Evolutionary conservation across 2,113 vertebrate genomes (phyloP), one percentile per base, ranked within the genome.

Genomic region (Alosa alosa): DNA sequence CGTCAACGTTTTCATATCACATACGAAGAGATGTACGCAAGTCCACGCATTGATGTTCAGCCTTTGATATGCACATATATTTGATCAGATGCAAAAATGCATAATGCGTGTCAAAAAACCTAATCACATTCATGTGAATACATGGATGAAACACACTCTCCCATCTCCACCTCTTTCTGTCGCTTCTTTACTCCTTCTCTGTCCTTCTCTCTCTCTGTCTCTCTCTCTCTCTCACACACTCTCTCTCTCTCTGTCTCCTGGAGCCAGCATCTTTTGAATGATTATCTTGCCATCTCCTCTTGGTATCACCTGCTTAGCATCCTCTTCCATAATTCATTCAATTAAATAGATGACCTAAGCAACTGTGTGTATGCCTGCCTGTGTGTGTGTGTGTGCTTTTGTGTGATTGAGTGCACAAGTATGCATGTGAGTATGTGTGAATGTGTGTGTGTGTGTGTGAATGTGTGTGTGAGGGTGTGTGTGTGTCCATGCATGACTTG

Each of bases 281-380:
- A 82, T 72, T 85, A 88, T 84, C 60, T 60, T 86, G 84, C 81
- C 82, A 84, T 84, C 87, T 86, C 81, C 81, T 88, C 88, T 88
- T 86, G 82, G 84, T 84, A 87, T 88, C 88, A 90, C 90, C 86
- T 89, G 83, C 88, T 90, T 88, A 88, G 75, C 83, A 91, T 87
- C 15, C 86, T 89, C 36, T 85, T 93, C 88, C 88, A 94, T 94
- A 91, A 93, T 93, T 91, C 88, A 94, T 93, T 60, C 49, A 10
- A 81, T 87, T 89, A 90, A 92, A 93, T 44, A 87, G 89, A 93
- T 91, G 89, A 93, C 90, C 89, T 90, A 64, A 87, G 88, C 89
- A 91, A 82, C 57, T 90, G 25, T 83, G 82, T n/a, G 39, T 18
- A 25, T n/a, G 8, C 20, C 4, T 39, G 13, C 81, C 45, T 75